Conservation (phyloP, 2,888 invertebrate genomes). For the Lapara coniferarum region DNA sequence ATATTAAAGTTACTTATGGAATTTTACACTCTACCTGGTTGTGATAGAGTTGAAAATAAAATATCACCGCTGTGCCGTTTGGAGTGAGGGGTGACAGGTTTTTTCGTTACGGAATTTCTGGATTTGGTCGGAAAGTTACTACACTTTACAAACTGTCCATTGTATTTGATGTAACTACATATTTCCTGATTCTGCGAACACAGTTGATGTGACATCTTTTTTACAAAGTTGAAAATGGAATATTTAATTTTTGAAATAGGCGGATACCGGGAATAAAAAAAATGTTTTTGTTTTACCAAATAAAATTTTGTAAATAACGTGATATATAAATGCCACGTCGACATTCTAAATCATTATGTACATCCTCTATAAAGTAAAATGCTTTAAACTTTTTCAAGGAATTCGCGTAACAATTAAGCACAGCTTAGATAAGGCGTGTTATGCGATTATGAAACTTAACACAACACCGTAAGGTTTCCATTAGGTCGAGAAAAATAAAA, state of each 20-base stretch:
- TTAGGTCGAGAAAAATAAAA: slow-evolving; percentile 18
- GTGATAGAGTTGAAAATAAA: too few species aligned
- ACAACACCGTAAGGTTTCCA: slow-evolving; percentile 12
- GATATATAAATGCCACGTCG: neutral
- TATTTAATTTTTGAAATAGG: too few species aligned
- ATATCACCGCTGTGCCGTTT: too few species aligned
- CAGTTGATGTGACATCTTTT: too few species aligned
- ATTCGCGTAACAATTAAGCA: neutral
- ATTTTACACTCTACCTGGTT: too few species aligned
- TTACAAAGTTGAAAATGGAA: too few species aligned
- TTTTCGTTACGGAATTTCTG: too few species aligned
- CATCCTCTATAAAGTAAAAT: neutral
- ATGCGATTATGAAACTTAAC: slow-evolving; percentile 28
- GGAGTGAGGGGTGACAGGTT: too few species aligned
- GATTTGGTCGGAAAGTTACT: too few species aligned
- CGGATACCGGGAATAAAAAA: too few species aligned
- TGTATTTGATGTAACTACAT: neutral
- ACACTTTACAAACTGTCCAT: too few species aligned
- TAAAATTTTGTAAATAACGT: neutral
- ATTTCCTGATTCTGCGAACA: neutral
- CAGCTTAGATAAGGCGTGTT: neutral
- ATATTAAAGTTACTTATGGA: too few species aligned
- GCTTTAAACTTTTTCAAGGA: neutral
- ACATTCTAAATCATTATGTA: neutral
- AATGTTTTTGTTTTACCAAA: neutral